phyloP scores from a whole-genome alignment of 1,140 invertebrate genomes.

The Sesamia nonagrioides region DNA sequence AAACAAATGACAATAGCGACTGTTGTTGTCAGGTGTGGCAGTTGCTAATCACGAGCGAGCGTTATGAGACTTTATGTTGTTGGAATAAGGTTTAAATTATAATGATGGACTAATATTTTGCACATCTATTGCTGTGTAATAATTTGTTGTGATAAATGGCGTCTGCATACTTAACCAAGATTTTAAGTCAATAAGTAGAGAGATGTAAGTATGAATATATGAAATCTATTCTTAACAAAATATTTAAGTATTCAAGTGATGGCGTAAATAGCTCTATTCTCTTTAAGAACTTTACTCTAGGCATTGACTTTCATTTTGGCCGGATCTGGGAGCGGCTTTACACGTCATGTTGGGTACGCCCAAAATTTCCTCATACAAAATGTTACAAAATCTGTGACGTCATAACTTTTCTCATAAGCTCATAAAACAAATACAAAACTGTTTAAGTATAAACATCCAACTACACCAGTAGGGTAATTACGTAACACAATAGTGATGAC shows the following conservation, averaged over 20 bases:
- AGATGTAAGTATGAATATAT: neutral
- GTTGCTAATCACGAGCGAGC: neutral
- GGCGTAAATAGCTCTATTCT: neutral
- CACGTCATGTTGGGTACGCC: neutral
- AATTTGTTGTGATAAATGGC: neutral
- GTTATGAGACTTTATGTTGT: neutral
- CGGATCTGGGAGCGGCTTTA: neutral
- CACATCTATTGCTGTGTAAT: slow-evolving; percentile 3
- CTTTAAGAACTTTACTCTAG: neutral
- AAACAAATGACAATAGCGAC: slow-evolving; percentile 8
- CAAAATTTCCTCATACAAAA: neutral
- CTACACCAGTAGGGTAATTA: no score
- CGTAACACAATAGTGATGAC: no score
- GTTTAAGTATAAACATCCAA: no score
- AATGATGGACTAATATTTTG: neutral
- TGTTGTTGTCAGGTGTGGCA: neutral
- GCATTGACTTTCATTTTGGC: slow-evolving; percentile 5
- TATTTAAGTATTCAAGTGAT: neutral
- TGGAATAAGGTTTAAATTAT: neutral
- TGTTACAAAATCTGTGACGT: neutral
- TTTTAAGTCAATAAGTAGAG: slow-evolving; percentile 13
- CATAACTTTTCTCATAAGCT: neutral
- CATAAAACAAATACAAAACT: no score
- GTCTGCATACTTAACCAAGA: neutral
- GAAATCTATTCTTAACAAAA: neutral